Evolutionary conservation across 2,888 invertebrate species (phyloP).

Genomic region (Leptothorax acervorum): DNA sequence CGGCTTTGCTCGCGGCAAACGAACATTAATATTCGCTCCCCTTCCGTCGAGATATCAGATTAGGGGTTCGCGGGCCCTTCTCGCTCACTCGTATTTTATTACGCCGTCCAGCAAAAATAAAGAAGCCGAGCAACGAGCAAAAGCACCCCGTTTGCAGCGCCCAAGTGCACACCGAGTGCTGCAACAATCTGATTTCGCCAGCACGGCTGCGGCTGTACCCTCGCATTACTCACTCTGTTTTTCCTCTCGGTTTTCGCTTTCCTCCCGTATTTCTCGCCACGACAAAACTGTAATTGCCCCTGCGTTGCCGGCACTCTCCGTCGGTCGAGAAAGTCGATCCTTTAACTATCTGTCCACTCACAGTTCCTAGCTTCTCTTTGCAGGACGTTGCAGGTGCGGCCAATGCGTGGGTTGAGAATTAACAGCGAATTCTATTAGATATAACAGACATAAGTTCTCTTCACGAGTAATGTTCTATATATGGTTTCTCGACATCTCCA

Average conservation of each 20-base stretch:
- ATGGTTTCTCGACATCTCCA: not conserved
- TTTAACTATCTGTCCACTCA: not conserved
- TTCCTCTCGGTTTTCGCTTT: constrained; percentile 45
- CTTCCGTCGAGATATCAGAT: constrained; percentile 77
- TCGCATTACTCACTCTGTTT: constrained; percentile 38
- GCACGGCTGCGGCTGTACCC: constrained; percentile 34
- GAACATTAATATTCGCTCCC: constrained; percentile 78
- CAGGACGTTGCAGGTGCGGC: not conserved
- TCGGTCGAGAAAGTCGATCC: constrained; percentile 29
- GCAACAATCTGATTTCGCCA: constrained; percentile 69
- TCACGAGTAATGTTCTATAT: not conserved
- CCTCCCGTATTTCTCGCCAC: constrained; percentile 16
- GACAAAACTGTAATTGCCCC: constrained; percentile 25
- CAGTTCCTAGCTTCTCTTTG: not conserved
- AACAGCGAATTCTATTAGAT: not conserved
- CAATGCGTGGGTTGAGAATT: not conserved
- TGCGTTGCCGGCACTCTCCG: not conserved
- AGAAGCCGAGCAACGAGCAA: constrained; percentile 54
- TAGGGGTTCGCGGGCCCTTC: constrained; percentile 58
- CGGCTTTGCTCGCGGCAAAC: constrained; percentile 70
- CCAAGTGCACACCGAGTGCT: constrained; percentile 39
- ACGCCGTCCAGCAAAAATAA: constrained; percentile 67
- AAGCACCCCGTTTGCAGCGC: constrained; percentile 50
- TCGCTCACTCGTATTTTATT: constrained; percentile 66
- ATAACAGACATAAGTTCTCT: not conserved